Conservation (phyloP, 2,797 vertebrate species). For the Cossypha dichroa region DNA sequence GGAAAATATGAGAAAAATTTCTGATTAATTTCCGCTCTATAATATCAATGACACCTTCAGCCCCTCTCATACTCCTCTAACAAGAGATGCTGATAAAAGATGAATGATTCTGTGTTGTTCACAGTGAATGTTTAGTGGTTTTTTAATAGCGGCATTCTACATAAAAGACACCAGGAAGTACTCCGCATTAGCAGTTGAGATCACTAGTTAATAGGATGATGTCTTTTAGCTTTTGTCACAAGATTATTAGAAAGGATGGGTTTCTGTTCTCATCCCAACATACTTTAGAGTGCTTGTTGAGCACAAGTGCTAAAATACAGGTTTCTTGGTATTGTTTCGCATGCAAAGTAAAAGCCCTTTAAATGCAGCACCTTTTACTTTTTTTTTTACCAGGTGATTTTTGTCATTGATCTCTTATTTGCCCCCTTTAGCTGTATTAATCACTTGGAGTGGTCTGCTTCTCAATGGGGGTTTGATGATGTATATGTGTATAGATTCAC, state of each 20-base stretch:
- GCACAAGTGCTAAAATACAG: slow-evolving; percentile 91
- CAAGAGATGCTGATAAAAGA: slow-evolving; percentile 95
- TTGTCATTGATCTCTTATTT: slow-evolving; percentile 88
- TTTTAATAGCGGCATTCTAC: slow-evolving; percentile 91
- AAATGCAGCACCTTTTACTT: slow-evolving; percentile 93
- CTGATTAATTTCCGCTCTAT: slow-evolving; percentile 90
- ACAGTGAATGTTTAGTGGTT: slow-evolving; percentile 89
- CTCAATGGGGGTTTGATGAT: slow-evolving; percentile 80
- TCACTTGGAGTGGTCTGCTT: slow-evolving; percentile 89
- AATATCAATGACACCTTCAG: slow-evolving; percentile 95
- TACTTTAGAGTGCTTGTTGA: slow-evolving; percentile 92
- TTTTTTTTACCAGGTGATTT: slow-evolving; percentile 88
- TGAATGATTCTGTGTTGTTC: slow-evolving; percentile 88
- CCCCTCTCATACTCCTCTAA: slow-evolving; percentile 84
- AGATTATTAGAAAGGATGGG: slow-evolving; percentile 99
- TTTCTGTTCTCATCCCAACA: slow-evolving; percentile 87
- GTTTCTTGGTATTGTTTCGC: slow-evolving; percentile 83
- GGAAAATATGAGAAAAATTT: slow-evolving; percentile 87
- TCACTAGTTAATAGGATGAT: slow-evolving; percentile 99
- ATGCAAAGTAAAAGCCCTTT: slow-evolving; percentile 81
- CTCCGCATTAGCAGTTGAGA: slow-evolving; percentile 95
- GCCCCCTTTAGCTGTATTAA: slow-evolving; percentile 88
- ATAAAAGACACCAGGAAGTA: slow-evolving; percentile 93
- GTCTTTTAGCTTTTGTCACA: slow-evolving; percentile 99
- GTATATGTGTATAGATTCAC: slow-evolving; percentile 69